A percentile compares a stretch with the other conserved stretches of the same genome.
These are phyloP conservation scores for Caerostris extrusa DNA, from an alignment of 1,140 invertebrate genomes.

Conservation along the genomic window DNA sequence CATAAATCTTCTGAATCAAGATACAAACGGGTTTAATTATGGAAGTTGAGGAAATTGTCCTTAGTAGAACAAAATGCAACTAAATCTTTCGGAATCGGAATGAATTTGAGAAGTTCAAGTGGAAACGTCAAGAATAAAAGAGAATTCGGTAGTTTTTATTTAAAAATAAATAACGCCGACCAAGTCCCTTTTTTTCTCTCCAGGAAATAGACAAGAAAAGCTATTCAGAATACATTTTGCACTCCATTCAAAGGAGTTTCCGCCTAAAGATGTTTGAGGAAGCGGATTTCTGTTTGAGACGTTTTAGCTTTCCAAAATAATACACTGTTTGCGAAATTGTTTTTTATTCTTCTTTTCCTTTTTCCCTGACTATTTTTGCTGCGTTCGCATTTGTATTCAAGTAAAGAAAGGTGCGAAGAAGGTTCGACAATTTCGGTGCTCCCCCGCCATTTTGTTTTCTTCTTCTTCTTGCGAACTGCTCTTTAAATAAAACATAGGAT, in stretches of 20 bases:
- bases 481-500: conserved; percentile 66
- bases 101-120: background rate
- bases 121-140: background rate
- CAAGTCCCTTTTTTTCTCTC: conserved; percentile 25
- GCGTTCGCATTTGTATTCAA: conserved; percentile 60
- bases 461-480: background rate
- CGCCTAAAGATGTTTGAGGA: conserved; percentile 43
- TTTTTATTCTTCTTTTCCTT: conserved; percentile 27
- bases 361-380: conserved; percentile 22
- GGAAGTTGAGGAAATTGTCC: no score
- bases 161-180: conserved; percentile 49
- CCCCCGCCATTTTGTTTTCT: conserved; percentile 24
- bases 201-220: conserved; percentile 66
- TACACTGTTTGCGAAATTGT: conserved; percentile 64
- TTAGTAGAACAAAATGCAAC: background rate
- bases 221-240: conserved; percentile 70
- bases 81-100: background rate
- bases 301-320: conserved; percentile 62
- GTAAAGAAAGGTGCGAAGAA: background rate
- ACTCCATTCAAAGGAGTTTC: conserved; percentile 45
- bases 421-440: background rate
- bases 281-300: conserved; percentile 19
- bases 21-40: no score
- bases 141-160: conserved; percentile 7
- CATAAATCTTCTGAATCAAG: no score